A percentile compares a stretch with the other conserved stretches of the same genome.
phyloP scores from a whole-genome alignment of 2,113 vertebrate genomes.

The Trogon surrucura region DNA sequence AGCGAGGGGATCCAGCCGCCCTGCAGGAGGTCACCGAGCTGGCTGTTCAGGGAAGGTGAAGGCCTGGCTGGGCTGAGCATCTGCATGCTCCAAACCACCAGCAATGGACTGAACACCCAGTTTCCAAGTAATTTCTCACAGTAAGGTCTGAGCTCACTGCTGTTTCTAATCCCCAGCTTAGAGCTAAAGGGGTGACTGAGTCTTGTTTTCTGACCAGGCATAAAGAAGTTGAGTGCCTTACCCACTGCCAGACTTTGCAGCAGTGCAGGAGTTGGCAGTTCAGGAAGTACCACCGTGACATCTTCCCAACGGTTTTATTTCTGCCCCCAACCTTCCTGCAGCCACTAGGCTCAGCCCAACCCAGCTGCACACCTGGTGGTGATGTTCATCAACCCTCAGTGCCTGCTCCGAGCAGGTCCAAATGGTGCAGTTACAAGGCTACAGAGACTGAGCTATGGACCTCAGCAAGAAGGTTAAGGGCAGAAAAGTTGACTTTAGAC shows the following conservation, averaged over 20 bases:
- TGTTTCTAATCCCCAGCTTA: not conserved
- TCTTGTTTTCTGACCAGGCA: not conserved
- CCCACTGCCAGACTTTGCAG: not conserved
- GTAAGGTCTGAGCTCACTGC: fast-evolving
- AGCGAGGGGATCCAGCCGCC: not conserved
- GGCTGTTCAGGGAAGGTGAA: not conserved
- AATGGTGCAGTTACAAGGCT: not conserved
- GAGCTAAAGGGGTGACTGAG: not conserved
- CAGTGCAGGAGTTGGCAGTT: not conserved
- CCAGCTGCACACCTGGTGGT: fast-evolving
- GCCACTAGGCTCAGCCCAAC: not conserved
- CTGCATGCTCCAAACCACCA: not conserved
- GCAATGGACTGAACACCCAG: not conserved
- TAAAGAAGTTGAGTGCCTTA: not conserved
- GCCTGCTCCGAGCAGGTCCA: not conserved
- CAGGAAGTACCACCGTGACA: not conserved
- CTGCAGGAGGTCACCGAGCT: not conserved
- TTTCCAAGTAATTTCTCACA: not conserved
- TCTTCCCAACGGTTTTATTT: not conserved
- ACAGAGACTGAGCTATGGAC: not conserved
- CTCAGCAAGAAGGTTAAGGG: not conserved
- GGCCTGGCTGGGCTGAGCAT: not conserved
- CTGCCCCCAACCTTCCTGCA: not conserved
- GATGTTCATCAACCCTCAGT: not conserved
- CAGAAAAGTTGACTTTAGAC: not conserved